phyloP scores from a whole-genome alignment of 2,888 invertebrate species.

The Allygus modestus region DNA sequence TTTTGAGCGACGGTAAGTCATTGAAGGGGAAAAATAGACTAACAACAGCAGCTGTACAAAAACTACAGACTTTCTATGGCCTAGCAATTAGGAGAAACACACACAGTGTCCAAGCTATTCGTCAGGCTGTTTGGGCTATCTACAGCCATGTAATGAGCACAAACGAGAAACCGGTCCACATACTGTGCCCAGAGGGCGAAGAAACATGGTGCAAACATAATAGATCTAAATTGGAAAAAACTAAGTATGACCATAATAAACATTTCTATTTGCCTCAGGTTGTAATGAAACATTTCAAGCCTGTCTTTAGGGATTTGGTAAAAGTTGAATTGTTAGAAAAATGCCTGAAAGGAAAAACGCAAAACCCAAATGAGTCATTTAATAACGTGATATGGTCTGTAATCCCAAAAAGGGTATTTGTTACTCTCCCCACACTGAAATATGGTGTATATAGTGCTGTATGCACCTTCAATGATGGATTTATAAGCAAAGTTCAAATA shows the following conservation, averaged over 20 bases:
- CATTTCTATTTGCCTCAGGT: slow-evolving; percentile 50
- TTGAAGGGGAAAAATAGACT: slow-evolving; percentile 46
- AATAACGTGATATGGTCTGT: slow-evolving; percentile 60
- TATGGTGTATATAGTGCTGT: slow-evolving; percentile 63
- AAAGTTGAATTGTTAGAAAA: slow-evolving; percentile 56
- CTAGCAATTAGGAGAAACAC: slow-evolving; percentile 53
- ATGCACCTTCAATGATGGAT: slow-evolving; percentile 53
- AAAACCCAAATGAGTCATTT: slow-evolving; percentile 57
- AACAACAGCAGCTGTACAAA: slow-evolving; percentile 51
- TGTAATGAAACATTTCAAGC: slow-evolving; percentile 47
- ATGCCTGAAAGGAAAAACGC: slow-evolving; percentile 59
- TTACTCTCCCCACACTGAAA: slow-evolving; percentile 59
- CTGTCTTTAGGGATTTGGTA: slow-evolving; percentile 50
- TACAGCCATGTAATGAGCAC: slow-evolving; percentile 66
- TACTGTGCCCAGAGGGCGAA: slow-evolving; percentile 68
- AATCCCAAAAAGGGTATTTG: slow-evolving; percentile 64
- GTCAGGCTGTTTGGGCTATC: slow-evolving; percentile 54
- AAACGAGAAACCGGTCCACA: slow-evolving; percentile 65
- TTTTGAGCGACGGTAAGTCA: slow-evolving; percentile 31
- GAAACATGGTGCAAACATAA: slow-evolving; percentile 69
- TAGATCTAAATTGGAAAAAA: slow-evolving; percentile 15
- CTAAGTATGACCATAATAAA: slow-evolving; percentile 29
- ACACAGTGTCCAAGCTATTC: slow-evolving; percentile 45
- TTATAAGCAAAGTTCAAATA: slow-evolving; percentile 55
- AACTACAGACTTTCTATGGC: slow-evolving; percentile 51